Evolutionary conservation across 1,140 invertebrate genomes (phyloP).

Genomic region (Telenomus remus): DNA sequence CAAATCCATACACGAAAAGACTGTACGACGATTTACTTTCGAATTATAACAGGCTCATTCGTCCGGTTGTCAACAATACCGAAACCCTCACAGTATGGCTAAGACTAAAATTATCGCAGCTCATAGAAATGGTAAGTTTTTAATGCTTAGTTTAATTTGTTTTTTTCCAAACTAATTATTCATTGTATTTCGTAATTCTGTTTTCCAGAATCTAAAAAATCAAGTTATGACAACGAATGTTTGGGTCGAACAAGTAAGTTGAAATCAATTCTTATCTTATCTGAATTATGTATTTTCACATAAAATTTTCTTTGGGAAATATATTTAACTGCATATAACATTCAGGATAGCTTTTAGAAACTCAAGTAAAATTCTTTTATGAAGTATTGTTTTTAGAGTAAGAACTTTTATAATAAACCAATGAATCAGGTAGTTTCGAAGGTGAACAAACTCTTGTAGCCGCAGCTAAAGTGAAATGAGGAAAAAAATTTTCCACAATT

Average conservation of each 20-base stretch:
- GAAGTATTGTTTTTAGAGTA: too few relatives aligned
- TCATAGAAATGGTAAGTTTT: conserved; percentile 93
- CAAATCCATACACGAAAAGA: conserved; percentile 92
- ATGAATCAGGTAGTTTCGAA: too few relatives aligned
- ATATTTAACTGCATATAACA: too few relatives aligned
- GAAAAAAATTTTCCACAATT: too few relatives aligned
- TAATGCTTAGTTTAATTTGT: conserved; percentile 56
- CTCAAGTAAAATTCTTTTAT: too few relatives aligned
- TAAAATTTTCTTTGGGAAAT: too few relatives aligned
- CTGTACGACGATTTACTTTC: conserved; percentile 94
- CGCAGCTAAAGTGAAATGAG: too few relatives aligned
- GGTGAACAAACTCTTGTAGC: too few relatives aligned
- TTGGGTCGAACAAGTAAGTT: conserved; percentile 90
- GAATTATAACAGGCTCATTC: conserved; percentile 97
- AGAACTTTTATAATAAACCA: too few relatives aligned
- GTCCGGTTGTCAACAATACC: conserved; percentile 95
- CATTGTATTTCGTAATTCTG: neutral
- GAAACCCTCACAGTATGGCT: conserved; percentile 95
- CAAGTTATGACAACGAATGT: conserved; percentile 97
- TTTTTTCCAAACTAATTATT: neutral
- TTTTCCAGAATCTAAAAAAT: conserved; percentile 87
- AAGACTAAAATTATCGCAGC: conserved; percentile 93
- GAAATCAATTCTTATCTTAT: neutral
- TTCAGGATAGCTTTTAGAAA: too few relatives aligned
- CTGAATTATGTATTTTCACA: too few relatives aligned